Conservation (phyloP, 1,140 invertebrate species). For the Parapsyche elsis region DNA sequence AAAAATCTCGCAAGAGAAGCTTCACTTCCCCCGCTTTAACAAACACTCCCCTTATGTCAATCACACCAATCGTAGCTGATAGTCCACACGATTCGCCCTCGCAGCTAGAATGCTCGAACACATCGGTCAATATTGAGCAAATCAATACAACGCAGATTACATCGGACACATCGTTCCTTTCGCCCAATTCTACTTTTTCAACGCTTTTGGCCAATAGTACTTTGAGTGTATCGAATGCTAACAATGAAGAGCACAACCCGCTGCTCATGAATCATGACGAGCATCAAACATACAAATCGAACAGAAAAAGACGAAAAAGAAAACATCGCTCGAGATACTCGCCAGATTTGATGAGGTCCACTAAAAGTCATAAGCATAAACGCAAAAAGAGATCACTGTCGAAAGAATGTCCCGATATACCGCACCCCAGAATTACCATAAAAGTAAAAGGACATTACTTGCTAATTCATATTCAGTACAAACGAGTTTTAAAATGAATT, state of each 20-base stretch:
- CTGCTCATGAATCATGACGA: slow-evolving; percentile 62
- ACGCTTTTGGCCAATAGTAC: slow-evolving; percentile 58
- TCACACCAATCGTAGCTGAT: slow-evolving; percentile 66
- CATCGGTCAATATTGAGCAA: slow-evolving; percentile 51
- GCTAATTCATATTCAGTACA: not conserved
- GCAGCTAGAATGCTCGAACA: slow-evolving; percentile 59
- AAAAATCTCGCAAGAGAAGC: slow-evolving; percentile 64
- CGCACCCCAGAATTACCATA: slow-evolving; percentile 80
- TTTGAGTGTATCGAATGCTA: not conserved
- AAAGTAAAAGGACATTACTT: slow-evolving; percentile 67
- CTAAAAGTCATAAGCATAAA: slow-evolving; percentile 76
- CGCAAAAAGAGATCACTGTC: slow-evolving; percentile 79
- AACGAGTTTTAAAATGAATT: slow-evolving; percentile 23
- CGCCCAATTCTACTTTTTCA: slow-evolving; percentile 65
- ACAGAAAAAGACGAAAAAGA: slow-evolving; percentile 75
- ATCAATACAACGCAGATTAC: slow-evolving; percentile 39
- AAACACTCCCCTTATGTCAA: slow-evolving; percentile 67
- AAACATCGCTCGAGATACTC: slow-evolving; percentile 77
- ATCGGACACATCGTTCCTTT: slow-evolving; percentile 59
- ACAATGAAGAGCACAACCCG: slow-evolving; percentile 59
- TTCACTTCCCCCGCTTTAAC: slow-evolving; percentile 66
- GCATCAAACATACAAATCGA: slow-evolving; percentile 65
- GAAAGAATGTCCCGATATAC: slow-evolving; percentile 70
- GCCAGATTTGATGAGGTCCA: slow-evolving; percentile 71
- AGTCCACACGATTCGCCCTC: slow-evolving; percentile 66